phyloP scores from a whole-genome alignment of 2,888 invertebrate species.

The Deilephila elpenor region DNA sequence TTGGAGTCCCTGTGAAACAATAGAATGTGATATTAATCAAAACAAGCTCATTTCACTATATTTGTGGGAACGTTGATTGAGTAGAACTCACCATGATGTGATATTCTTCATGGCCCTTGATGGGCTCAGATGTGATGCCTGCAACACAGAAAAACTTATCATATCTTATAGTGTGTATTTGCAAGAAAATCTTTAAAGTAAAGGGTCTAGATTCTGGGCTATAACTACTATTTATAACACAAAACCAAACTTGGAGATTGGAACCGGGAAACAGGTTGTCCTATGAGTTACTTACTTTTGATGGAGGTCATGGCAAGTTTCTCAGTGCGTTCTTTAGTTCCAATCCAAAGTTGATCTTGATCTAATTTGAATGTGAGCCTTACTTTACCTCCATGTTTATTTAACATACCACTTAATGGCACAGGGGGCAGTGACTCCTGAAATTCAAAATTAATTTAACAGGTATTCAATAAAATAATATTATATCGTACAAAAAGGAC shows the following conservation, averaged over 20 bases:
- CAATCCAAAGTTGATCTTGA: slow-evolving; percentile 95
- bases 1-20: slow-evolving; percentile 89
- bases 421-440: slow-evolving; percentile 92
- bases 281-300: slow-evolving; percentile 85
- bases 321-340: slow-evolving; percentile 96
- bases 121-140: slow-evolving; percentile 89
- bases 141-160: slow-evolving; percentile 40
- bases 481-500: no score
- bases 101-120: slow-evolving; percentile 95
- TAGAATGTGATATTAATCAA: slow-evolving; percentile 16
- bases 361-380: slow-evolving; percentile 96
- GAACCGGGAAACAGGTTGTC: neutral
- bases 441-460: slow-evolving; percentile 24
- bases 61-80: slow-evolving; percentile 22
- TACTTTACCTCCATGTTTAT: slow-evolving; percentile 95
- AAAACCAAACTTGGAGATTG: no score
- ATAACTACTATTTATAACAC: no score
- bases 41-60: slow-evolving; percentile 10
- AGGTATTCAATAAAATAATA: neutral
- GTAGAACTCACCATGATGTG: slow-evolving; percentile 91
- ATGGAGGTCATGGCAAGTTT: slow-evolving; percentile 96
- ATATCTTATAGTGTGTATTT: neutral
- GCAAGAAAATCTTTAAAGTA: neutral
- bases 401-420: slow-evolving; percentile 95
- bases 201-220: neutral